These are phyloP conservation scores for Spinus olivaceus DNA, from an alignment of 2,797 vertebrate genomes.

Conservation along the genomic window DNA sequence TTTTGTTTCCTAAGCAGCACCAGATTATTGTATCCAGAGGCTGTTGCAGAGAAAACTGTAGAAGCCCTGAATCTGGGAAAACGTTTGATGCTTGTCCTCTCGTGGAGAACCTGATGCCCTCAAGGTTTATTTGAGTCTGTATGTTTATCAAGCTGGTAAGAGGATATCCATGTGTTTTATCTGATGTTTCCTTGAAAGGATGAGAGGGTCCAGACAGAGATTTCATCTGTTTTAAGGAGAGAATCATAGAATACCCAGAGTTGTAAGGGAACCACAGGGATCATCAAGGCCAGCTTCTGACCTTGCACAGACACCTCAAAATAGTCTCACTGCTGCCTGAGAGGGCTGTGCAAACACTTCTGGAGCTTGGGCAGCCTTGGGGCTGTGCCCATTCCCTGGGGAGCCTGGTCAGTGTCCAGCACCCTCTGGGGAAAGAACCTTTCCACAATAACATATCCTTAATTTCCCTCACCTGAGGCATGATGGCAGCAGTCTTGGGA, in stretches of 20 bases:
- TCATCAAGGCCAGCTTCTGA: not conserved
- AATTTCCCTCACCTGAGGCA: not conserved
- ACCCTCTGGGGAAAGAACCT: not conserved
- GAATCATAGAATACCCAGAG: not conserved
- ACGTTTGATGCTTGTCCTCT: accelerated
- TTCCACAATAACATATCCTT: not conserved
- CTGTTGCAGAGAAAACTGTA: not conserved
- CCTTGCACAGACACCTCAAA: not conserved
- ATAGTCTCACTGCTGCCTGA: not conserved
- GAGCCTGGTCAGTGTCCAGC: not conserved
- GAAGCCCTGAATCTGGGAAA: not conserved
- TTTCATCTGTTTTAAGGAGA: not conserved
- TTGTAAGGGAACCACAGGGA: not conserved
- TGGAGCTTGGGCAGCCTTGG: not conserved
- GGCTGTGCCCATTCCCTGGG: not conserved
- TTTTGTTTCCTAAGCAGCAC: not conserved
- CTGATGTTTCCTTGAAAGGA: not conserved
- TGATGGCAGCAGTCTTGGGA: not conserved
- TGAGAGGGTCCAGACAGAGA: not conserved
- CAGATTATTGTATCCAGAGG: not conserved
- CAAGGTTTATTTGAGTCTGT: not conserved
- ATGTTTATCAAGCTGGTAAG: not conserved
- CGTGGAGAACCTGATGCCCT: not conserved
- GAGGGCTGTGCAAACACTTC: accelerated
- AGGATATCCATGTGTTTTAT: not conserved